Evolutionary conservation across 2,113 vertebrate species (phyloP).

Genomic region (Uria lomvia): DNA sequence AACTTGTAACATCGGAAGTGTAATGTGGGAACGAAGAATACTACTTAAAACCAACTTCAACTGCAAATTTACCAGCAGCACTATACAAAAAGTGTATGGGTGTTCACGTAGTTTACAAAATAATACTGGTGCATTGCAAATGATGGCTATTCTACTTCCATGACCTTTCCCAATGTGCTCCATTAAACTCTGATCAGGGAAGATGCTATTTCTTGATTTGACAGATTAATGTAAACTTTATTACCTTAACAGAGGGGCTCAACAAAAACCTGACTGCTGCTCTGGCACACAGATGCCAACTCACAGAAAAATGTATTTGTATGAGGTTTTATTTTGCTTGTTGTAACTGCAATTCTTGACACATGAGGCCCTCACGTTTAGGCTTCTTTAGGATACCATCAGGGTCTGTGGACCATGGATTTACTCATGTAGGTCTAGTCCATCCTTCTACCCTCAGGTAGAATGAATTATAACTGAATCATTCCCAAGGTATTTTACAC

Average conservation of each 20-base stretch:
- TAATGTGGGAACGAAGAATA: neutral
- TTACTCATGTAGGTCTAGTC: neutral
- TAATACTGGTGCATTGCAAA: neutral
- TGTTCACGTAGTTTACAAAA: neutral
- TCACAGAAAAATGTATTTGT: neutral
- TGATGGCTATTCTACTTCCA: neutral
- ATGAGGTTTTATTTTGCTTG: neutral
- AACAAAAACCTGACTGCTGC: neutral
- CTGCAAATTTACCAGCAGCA: neutral
- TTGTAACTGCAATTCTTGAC: neutral
- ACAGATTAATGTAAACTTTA: neutral
- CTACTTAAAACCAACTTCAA: neutral
- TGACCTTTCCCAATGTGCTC: neutral
- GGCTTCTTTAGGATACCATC: neutral
- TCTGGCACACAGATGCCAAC: neutral
- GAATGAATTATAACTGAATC: neutral
- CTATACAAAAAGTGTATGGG: neutral
- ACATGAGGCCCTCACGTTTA: neutral
- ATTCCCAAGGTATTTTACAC: neutral
- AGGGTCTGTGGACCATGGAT: neutral
- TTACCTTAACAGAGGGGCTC: neutral
- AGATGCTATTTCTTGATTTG: neutral
- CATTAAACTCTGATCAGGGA: neutral
- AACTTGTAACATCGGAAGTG: neutral
- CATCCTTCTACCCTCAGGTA: neutral